These are phyloP conservation scores for Mesorhabditis spiculigera DNA, from an alignment of 2,888 invertebrate genomes.

Conservation along the genomic window DNA sequence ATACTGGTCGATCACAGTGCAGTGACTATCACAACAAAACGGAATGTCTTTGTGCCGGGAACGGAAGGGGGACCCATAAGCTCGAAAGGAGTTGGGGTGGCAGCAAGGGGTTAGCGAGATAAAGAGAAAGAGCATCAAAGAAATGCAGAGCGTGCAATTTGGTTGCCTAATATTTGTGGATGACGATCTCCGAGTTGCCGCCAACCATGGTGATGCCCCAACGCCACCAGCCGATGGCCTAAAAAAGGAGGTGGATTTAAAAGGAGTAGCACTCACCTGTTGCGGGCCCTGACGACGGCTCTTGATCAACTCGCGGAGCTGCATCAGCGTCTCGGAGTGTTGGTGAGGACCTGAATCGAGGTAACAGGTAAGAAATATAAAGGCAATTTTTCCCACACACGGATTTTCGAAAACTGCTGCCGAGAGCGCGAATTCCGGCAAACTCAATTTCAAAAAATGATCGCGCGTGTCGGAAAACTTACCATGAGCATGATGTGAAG, in stretches of 20 bases:
- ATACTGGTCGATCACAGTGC: too few species aligned
- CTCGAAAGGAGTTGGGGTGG: too few species aligned
- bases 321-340: constrained; percentile 49
- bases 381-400: background rate
- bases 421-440: too few species aligned
- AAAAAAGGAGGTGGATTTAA: background rate
- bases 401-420: too few species aligned
- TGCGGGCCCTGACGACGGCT: constrained; percentile 34
- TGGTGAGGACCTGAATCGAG: constrained; percentile 39
- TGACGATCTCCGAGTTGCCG: constrained; percentile 48
- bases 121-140: background rate
- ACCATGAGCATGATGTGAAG: constrained; percentile 56
- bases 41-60: too few species aligned
- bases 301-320: constrained; percentile 47
- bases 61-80: too few species aligned
- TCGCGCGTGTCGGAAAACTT: background rate
- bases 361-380: background rate
- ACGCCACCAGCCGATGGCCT: constrained; percentile 45
- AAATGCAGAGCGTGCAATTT: background rate
- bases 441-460: background rate
- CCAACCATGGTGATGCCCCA: constrained; percentile 53
- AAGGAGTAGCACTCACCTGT: constrained; percentile 6
- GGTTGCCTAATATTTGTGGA: constrained; percentile 26
- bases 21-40: too few species aligned
- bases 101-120: too few species aligned